Conservation (phyloP, 2,113 vertebrate genomes). For the Tyrannus savana region DNA sequence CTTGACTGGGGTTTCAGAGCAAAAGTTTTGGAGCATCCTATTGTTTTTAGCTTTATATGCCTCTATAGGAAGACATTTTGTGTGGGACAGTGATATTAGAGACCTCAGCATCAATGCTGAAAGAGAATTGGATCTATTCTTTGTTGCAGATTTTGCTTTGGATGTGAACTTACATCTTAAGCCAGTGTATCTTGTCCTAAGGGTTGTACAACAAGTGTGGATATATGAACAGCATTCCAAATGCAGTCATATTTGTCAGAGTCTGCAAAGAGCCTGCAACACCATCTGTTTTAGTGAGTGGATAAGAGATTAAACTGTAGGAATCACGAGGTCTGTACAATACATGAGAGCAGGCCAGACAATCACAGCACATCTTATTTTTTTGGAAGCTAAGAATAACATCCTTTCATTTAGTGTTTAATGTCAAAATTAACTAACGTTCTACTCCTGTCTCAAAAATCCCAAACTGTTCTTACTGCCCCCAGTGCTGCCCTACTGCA, state of each 20-base stretch:
- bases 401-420: not conserved
- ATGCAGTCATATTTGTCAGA: slow-evolving; percentile 20
- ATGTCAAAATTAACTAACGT: not conserved
- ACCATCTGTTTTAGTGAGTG: slow-evolving; percentile 38
- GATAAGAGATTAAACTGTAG: slow-evolving; percentile 31
- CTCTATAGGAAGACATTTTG: not conserved
- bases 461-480: not conserved
- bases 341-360: not conserved
- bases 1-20: not conserved
- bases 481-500: not conserved
- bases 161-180: slow-evolving; percentile 1
- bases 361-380: not conserved
- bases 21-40: not conserved
- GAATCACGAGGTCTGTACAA: not conserved
- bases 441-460: not conserved
- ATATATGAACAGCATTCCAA: slow-evolving; percentile 8
- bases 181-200: not conserved
- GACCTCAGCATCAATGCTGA: not conserved
- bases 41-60: not conserved
- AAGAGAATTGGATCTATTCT: not conserved
- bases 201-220: not conserved
- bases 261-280: slow-evolving; percentile 45
- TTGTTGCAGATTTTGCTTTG: not conserved
- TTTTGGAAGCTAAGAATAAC: not conserved
- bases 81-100: not conserved